These are phyloP conservation scores for Agrotis clavis DNA, from an alignment of 2,888 invertebrate genomes.

Conservation along the genomic window DNA sequence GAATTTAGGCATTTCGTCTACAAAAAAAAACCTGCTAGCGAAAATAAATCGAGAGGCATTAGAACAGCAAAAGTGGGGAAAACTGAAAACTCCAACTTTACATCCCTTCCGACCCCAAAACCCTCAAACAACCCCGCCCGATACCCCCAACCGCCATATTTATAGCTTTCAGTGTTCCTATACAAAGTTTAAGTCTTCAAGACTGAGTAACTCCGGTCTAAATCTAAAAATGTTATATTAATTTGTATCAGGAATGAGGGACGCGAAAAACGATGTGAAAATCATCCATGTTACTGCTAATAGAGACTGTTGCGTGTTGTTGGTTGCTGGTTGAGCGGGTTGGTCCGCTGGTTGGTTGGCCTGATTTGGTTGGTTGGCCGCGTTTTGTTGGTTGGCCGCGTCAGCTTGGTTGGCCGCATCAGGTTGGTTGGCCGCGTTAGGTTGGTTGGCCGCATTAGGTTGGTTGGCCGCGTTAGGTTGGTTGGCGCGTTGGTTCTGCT, in stretches of 20 bases:
- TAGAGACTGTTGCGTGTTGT: slow-evolving; percentile 82
- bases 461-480: slow-evolving; percentile 39
- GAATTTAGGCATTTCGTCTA: too few relatives aligned
- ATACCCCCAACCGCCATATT: slow-evolving; percentile 29
- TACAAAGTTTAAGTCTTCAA: slow-evolving; percentile 56
- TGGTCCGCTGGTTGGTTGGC: slow-evolving; percentile 56
- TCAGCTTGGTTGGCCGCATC: slow-evolving; percentile 28
- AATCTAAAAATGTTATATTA: slow-evolving; percentile 54
- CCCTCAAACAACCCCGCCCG: background rate
- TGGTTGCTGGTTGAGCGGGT: slow-evolving; percentile 54
- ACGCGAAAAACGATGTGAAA: slow-evolving; percentile 98
- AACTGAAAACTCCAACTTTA: background rate
- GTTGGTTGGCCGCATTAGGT: slow-evolving; percentile 59
- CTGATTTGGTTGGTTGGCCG: slow-evolving; percentile 55
- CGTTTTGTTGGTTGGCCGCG: slow-evolving; percentile 27
- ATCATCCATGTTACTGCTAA: slow-evolving; percentile 96
- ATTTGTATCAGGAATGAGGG: slow-evolving; percentile 97
- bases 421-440: slow-evolving; percentile 58
- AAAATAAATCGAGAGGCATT: slow-evolving; percentile 5
- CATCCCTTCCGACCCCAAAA: background rate
- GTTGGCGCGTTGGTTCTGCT: slow-evolving; percentile 42
- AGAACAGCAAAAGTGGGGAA: background rate
- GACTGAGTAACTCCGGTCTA: slow-evolving; percentile 38
- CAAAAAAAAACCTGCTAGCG: too few relatives aligned
- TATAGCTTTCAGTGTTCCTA: slow-evolving; percentile 51